Evolutionary conservation across 2,888 invertebrate genomes (phyloP).

Genomic region (Harmothoe impar): DNA sequence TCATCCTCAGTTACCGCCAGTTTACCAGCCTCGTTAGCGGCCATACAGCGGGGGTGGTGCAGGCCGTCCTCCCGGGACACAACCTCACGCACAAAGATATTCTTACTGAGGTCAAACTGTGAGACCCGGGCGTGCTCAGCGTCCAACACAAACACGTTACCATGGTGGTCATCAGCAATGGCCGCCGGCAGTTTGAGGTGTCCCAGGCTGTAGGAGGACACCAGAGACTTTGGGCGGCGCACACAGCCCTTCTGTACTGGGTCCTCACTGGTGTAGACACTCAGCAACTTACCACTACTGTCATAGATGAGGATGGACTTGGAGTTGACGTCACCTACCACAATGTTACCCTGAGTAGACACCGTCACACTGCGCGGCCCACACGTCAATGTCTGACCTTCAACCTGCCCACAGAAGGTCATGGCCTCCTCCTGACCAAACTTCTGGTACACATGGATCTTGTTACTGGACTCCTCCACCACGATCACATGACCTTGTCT

Average conservation of each 20-base stretch:
- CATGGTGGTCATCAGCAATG: no score
- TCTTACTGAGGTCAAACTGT: no score
- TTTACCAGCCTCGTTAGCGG: no score
- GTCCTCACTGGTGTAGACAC: conserved; percentile 36
- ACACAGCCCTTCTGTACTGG: conserved; percentile 20
- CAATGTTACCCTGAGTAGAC: neutral
- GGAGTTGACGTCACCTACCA: neutral
- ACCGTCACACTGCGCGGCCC: neutral
- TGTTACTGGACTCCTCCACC: neutral
- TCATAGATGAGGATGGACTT: conserved; percentile 33
- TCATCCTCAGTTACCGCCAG: no score
- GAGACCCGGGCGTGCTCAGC: no score
- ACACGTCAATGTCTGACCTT: neutral
- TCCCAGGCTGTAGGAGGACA: no score
- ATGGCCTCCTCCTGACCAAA: neutral
- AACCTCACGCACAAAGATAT: no score
- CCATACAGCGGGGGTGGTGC: no score
- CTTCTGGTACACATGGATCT: conserved; percentile 16
- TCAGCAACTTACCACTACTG: conserved; percentile 1
- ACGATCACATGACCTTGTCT: conserved; percentile 48
- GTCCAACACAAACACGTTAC: no score
- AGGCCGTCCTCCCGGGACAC: no score
- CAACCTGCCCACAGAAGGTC: neutral
- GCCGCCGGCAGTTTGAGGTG: no score
- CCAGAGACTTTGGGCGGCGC: no score